Conservation (phyloP, 2,888 invertebrate species). For the Myathropa florea region DNA sequence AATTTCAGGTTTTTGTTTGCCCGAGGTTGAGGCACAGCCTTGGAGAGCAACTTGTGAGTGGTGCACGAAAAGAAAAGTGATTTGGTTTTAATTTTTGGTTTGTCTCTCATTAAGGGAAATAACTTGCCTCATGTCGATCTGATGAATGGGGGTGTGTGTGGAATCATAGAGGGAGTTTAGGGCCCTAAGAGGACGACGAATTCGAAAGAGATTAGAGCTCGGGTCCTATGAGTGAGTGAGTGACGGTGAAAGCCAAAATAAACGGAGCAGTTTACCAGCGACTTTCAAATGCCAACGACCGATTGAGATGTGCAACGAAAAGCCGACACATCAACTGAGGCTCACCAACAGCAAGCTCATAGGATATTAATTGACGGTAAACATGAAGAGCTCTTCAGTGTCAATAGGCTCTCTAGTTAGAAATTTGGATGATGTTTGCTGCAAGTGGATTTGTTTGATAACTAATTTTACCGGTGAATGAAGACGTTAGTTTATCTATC, state of each 20-base stretch:
- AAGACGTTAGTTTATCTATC: too few species aligned
- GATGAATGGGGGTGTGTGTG: neutral
- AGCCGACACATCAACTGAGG: neutral
- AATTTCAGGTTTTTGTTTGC: slow-evolving; percentile 61
- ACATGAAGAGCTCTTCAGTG: neutral
- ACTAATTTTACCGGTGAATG: neutral
- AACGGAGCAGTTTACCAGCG: neutral
- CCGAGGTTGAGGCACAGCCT: neutral
- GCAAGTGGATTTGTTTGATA: neutral
- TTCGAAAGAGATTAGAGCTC: neutral
- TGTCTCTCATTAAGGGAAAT: slow-evolving; percentile 28
- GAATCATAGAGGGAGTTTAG: neutral
- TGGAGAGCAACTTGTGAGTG: slow-evolving; percentile 38
- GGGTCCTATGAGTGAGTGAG: neutral
- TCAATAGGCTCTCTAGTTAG: neutral
- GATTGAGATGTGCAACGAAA: neutral
- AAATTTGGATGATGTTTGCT: neutral
- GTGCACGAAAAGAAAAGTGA: slow-evolving; percentile 62
- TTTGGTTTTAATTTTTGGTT: slow-evolving; percentile 62
- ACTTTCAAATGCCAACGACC: neutral
- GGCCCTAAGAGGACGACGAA: too few species aligned
- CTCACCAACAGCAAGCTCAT: neutral
- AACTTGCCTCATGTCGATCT: neutral
- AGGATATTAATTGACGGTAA: neutral
- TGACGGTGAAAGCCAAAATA: neutral